These are phyloP conservation scores for Agrotis segetum DNA, from an alignment of 2,888 invertebrate genomes.

Conservation along the genomic window DNA sequence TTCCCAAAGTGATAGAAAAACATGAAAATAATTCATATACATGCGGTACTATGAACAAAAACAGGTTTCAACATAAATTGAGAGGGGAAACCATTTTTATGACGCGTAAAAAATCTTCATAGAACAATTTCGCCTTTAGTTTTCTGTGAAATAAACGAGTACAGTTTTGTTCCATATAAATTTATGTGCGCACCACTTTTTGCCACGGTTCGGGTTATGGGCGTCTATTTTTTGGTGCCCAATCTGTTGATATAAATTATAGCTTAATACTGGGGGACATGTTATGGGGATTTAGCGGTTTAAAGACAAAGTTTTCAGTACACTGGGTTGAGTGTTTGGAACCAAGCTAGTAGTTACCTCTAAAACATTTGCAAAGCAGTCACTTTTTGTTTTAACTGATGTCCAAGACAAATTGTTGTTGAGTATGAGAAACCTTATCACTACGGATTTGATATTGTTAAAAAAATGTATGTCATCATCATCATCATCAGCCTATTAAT, in stretches of 20 bases:
- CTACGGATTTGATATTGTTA: no score
- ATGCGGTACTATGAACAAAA: constrained; percentile 45
- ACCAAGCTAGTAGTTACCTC: no score
- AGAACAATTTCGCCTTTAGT: constrained; percentile 62
- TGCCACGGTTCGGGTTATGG: constrained; percentile 14
- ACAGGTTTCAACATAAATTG: constrained; percentile 61
- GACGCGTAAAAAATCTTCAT: constrained; percentile 63
- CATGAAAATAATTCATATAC: constrained; percentile 50
- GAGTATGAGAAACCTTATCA: no score
- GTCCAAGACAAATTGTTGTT: no score
- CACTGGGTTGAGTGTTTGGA: neutral
- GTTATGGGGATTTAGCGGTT: neutral
- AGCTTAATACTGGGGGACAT: constrained; percentile 7
- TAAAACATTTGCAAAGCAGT: neutral
- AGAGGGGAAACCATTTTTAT: constrained; percentile 54
- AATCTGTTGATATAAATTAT: constrained; percentile 49
- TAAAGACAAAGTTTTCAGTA: neutral
- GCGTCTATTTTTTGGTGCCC: constrained; percentile 31
- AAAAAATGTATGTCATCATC: no score
- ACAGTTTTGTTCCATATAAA: constrained; percentile 57
- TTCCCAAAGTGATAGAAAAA: constrained; percentile 48
- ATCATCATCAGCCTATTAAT: no score
- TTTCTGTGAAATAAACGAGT: constrained; percentile 50
- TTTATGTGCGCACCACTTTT: constrained; percentile 48
- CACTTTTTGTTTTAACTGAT: neutral